These are phyloP conservation scores for Drosophila pseudotakahashii DNA, from an alignment of 2,888 invertebrate genomes.

Conservation along the genomic window DNA sequence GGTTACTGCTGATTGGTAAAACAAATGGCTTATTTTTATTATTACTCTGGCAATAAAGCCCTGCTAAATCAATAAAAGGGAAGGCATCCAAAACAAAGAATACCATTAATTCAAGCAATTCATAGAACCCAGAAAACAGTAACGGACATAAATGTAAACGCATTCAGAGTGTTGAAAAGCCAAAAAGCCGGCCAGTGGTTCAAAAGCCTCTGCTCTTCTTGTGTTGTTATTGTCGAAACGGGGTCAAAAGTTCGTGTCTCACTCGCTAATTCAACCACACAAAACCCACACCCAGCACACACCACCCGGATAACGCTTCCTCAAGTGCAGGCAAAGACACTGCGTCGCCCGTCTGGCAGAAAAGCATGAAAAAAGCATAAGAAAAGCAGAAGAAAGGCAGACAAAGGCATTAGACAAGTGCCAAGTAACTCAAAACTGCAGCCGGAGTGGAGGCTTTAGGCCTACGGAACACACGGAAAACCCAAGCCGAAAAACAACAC, in stretches of 20 bases:
- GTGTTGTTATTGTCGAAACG: constrained; percentile 72
- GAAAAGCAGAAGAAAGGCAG: constrained; percentile 30
- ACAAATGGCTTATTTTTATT: neutral
- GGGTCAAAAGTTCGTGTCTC: constrained; percentile 83
- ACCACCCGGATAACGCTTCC: constrained; percentile 45
- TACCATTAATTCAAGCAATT: neutral
- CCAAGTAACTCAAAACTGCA: constrained; percentile 38
- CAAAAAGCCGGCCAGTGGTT: constrained; percentile 30
- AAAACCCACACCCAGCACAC: constrained; percentile 9
- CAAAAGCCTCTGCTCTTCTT: constrained; percentile 37
- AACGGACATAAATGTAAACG: constrained; percentile 18
- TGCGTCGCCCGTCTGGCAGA: constrained; percentile 29
- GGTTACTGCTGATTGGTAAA: neutral
- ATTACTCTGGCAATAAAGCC: neutral
- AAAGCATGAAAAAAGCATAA: constrained; percentile 14
- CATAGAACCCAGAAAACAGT: constrained; percentile 9
- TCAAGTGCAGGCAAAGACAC: constrained; percentile 61
- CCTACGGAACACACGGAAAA: constrained; percentile 23
- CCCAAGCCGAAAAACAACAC: constrained; percentile 38
- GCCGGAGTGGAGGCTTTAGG: constrained; percentile 16
- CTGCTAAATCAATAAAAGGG: constrained; percentile 1
- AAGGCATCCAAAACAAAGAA: neutral
- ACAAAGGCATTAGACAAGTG: constrained; percentile 50
- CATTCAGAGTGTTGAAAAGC: constrained; percentile 27
- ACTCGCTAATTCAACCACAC: constrained; percentile 47